Conservation (phyloP, 2,113 vertebrate species). For the Neoarius graeffei region DNA sequence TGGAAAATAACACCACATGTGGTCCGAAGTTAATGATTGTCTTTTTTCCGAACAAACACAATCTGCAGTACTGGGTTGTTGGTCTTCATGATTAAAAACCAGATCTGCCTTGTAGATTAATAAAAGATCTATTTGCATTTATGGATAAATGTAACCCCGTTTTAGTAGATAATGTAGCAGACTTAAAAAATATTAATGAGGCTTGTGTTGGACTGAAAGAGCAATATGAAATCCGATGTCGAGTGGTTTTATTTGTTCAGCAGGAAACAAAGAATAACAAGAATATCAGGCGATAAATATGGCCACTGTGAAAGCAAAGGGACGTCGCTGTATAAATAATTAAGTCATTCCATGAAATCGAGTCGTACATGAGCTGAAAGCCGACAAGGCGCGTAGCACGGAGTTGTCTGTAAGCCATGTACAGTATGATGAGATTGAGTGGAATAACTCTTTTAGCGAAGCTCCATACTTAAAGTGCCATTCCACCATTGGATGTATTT, state of each 20-base stretch:
- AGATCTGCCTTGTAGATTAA: no score
- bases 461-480: no score
- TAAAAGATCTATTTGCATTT: background rate
- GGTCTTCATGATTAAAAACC: no score
- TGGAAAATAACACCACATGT: background rate
- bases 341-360: no score
- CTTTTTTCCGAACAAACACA: background rate
- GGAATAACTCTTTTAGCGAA: no score
- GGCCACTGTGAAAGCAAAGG: background rate
- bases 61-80: background rate
- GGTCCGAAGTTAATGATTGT: background rate
- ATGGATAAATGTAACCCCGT: background rate
- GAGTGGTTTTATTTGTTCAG: background rate
- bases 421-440: no score
- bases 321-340: background rate
- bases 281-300: background rate
- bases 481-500: no score
- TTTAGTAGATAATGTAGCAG: background rate
- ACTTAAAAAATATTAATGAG: background rate
- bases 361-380: no score
- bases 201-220: background rate
- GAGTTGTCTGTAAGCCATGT: no score
- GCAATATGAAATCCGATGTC: background rate
- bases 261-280: background rate
- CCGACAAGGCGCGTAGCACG: no score